Percentiles rank a stretch among this genome's conserved stretches.
phyloP scores from a whole-genome alignment of 2,888 invertebrate species.

The Sipha maydis region DNA sequence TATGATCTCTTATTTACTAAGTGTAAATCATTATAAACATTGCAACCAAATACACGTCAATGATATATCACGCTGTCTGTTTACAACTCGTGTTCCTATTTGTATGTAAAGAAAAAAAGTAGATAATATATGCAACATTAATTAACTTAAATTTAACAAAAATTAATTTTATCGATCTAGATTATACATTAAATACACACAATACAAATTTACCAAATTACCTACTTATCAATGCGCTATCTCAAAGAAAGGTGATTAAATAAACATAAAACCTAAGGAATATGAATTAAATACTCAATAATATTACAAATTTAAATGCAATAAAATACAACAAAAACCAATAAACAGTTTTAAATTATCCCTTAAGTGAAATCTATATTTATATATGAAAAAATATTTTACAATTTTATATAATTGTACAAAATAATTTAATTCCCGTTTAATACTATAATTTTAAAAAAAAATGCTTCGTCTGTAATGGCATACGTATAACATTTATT shows the following conservation, averaged over 20 bases:
- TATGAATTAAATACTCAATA: background rate
- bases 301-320: background rate
- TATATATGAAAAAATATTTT: too few species aligned
- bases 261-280: background rate
- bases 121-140: background rate
- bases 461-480: too few species aligned
- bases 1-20: background rate
- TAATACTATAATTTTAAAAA: too few species aligned
- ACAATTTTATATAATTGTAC: too few species aligned
- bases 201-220: slow-evolving; percentile 13
- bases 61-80: background rate
- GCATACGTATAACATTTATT: too few species aligned
- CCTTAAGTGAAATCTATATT: too few species aligned
- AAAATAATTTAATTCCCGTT: too few species aligned
- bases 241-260: slow-evolving; percentile 9
- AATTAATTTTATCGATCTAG: slow-evolving; percentile 10
- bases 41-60: background rate
- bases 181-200: background rate
- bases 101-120: background rate
- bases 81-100: background rate
- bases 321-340: background rate
- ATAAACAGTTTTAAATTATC: too few species aligned
- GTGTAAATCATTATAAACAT: background rate
- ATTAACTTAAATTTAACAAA: background rate
- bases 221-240: background rate